A percentile compares a stretch with the other conserved stretches of the same genome.
phyloP scores from a whole-genome alignment of 2,797 vertebrate species.

The Pangasius djambal region DNA sequence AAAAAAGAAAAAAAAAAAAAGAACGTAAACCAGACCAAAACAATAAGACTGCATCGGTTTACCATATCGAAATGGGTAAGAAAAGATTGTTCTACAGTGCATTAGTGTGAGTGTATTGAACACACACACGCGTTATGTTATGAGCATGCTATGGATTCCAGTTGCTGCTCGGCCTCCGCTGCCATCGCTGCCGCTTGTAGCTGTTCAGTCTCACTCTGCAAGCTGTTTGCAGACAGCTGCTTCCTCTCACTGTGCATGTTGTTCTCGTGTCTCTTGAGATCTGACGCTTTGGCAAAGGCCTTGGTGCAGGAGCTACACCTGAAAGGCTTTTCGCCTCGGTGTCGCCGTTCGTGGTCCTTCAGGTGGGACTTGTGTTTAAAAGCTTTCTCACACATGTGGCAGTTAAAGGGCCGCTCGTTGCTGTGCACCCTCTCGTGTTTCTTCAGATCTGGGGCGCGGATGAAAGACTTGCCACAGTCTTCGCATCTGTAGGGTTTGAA shows the following conservation, averaged over 20 bases:
- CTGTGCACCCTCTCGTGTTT: constrained; percentile 97
- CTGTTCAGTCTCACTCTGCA: constrained; percentile 93
- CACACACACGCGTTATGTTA: constrained; percentile 44
- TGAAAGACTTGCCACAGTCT: constrained; percentile 96
- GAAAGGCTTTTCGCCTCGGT: constrained; percentile 95
- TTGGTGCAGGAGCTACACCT: constrained; percentile 97
- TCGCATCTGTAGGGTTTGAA: constrained; percentile 97
- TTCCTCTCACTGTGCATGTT: constrained; percentile 99
- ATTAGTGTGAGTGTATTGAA: constrained; percentile 27
- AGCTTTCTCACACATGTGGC: constrained; percentile 97
- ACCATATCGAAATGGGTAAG: constrained; percentile 45
- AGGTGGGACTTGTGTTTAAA: constrained; percentile 99
- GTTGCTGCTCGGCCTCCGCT: constrained; percentile 91
- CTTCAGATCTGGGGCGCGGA: constrained; percentile 94
- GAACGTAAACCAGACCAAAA: constrained; percentile 38
- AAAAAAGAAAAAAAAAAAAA: constrained; percentile 24
- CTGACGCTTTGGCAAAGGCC: constrained; percentile 98
- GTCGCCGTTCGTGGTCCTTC: constrained; percentile 96
- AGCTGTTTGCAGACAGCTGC: constrained; percentile 82
- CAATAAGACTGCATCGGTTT: constrained; percentile 44
- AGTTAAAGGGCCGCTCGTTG: constrained; percentile 95
- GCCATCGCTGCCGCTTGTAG: constrained; percentile 97
- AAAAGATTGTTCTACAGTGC: constrained; percentile 56
- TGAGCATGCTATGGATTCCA: constrained; percentile 86
- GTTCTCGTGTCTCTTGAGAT: constrained; percentile 97